These are phyloP conservation scores for Rhamphomyia laevipes DNA, from an alignment of 2,888 invertebrate genomes.

Conservation along the genomic window DNA sequence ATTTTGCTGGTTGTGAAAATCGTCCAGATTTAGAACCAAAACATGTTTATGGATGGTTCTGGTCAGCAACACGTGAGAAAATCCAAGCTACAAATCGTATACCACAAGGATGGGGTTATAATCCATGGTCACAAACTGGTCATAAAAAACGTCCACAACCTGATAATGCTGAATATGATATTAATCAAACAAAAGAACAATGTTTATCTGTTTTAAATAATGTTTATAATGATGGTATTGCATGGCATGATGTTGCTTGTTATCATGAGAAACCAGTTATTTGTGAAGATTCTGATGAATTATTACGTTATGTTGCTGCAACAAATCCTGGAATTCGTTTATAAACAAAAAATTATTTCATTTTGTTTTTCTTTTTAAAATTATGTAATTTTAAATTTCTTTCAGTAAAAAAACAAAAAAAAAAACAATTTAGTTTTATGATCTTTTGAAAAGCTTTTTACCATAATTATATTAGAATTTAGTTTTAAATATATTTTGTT, in stretches of 20 bases:
- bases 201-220: slow-evolving; percentile 81
- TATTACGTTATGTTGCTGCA: slow-evolving; percentile 71
- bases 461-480: no score
- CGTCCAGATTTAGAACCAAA: slow-evolving; percentile 79
- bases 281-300: slow-evolving; percentile 82
- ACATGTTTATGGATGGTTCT: slow-evolving; percentile 80
- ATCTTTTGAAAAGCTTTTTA: no score
- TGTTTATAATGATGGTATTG: slow-evolving; percentile 86
- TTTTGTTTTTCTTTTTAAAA: no score
- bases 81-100: slow-evolving; percentile 68
- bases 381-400: no score
- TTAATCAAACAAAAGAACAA: slow-evolving; percentile 77
- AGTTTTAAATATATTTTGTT: no score
- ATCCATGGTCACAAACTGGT: slow-evolving; percentile 83
- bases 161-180: slow-evolving; percentile 84
- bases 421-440: no score
- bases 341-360: slow-evolving; percentile 37
- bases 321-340: slow-evolving; percentile 75
- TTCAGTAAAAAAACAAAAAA: no score
- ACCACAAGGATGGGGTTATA: slow-evolving; percentile 51
- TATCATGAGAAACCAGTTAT: slow-evolving; percentile 87
- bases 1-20: slow-evolving; percentile 85
- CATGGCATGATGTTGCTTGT: slow-evolving; percentile 89
- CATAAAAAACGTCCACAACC: slow-evolving; percentile 82
- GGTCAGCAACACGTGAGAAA: slow-evolving; percentile 83